Evolutionary conservation across 2,888 invertebrate genomes (phyloP).

Genomic region (Enchytraeus crypticus): DNA sequence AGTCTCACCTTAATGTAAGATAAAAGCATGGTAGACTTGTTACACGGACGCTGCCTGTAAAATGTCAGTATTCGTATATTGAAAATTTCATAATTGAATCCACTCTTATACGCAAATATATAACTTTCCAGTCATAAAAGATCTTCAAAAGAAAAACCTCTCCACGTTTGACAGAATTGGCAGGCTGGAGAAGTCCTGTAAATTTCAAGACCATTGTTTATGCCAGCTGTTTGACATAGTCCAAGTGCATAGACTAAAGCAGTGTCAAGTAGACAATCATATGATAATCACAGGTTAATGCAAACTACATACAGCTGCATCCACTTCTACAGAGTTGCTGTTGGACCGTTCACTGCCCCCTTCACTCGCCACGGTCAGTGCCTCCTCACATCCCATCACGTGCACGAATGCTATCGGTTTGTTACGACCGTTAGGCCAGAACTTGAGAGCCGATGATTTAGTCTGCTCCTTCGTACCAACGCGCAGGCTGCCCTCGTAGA

Average conservation of each 20-base stretch:
- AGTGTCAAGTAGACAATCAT: neutral
- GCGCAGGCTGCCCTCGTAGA: slow-evolving; percentile 30
- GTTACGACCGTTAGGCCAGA: slow-evolving; percentile 10
- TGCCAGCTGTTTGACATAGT: neutral
- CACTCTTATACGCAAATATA: no score
- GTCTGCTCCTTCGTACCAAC: neutral
- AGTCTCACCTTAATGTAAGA: no score
- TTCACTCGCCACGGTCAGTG: slow-evolving; percentile 33
- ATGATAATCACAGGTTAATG: neutral
- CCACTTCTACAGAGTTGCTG: slow-evolving; percentile 31
- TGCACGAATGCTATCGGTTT: slow-evolving; percentile 31
- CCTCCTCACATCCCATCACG: slow-evolving; percentile 33
- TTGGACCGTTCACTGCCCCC: slow-evolving; percentile 37
- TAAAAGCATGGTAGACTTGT: no score
- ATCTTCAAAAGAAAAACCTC: no score
- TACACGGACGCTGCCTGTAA: no score
- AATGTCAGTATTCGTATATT: no score
- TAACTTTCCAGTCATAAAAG: no score
- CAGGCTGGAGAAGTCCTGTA: neutral
- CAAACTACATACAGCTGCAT: slow-evolving; percentile 1
- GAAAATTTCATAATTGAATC: no score
- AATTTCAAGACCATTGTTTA: neutral
- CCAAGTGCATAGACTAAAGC: neutral
- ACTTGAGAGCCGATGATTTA: neutral
- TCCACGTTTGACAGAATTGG: neutral